Percentiles rank a stretch among this genome's conserved stretches.
Evolutionary conservation across 2,797 vertebrate species (phyloP).

Genomic region (Karalla daura): DNA sequence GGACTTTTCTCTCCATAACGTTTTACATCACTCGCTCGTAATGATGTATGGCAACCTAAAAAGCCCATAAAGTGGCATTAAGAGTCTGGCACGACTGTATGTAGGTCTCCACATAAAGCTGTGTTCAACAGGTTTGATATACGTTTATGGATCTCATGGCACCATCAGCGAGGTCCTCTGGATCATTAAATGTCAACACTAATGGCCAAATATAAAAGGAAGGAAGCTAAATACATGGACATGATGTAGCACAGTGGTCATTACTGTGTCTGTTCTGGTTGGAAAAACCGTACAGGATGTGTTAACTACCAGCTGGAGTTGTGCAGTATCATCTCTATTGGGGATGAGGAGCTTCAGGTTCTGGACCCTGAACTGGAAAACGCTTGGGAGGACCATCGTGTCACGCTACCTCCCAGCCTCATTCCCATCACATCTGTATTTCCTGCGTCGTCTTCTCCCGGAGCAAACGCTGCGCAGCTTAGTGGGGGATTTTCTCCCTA

Average conservation of each 20-base stretch:
- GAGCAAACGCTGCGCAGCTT: constrained; percentile 46
- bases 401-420: constrained; percentile 23
- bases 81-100: background rate
- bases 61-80: background rate
- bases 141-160: background rate
- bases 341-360: background rate
- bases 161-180: background rate
- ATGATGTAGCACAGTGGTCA: background rate
- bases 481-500: constrained; percentile 65
- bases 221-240: background rate
- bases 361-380: background rate
- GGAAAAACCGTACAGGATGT: no score
- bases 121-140: background rate
- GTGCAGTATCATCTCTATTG: no score
- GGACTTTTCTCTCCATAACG: background rate
- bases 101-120: background rate
- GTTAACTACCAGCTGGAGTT: no score
- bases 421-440: constrained; percentile 62
- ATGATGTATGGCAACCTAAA: background rate
- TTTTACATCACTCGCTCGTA: background rate
- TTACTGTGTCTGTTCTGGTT: no score
- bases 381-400: background rate
- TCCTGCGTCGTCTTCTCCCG: constrained; percentile 47
- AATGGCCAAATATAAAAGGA: background rate
- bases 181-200: background rate